These are phyloP conservation scores for Nautilus pompilius DNA, from an alignment of 1,140 invertebrate genomes.

Conservation along the genomic window DNA sequence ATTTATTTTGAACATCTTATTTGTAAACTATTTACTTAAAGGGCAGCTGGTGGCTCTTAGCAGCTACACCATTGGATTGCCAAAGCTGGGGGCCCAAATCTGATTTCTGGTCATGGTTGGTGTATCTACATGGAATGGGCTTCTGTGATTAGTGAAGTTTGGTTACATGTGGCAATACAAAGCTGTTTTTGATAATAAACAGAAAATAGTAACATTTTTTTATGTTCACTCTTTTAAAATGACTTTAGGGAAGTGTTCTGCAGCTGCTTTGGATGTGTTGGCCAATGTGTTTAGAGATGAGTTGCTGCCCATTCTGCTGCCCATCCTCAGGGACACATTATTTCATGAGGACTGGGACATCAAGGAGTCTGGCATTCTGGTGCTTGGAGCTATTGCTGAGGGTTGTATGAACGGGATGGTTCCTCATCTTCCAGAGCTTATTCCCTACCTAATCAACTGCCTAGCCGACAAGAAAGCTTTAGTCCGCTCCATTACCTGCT, in stretches of 20 bases:
- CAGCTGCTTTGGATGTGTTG: conserved; percentile 93
- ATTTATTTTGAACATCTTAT: too few relatives aligned
- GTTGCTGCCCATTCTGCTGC: conserved; percentile 87
- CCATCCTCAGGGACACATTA: conserved; percentile 94
- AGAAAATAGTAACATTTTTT: too few relatives aligned
- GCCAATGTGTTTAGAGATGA: conserved; percentile 97
- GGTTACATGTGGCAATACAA: too few relatives aligned
- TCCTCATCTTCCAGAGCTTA: conserved; percentile 89
- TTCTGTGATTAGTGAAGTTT: too few relatives aligned
- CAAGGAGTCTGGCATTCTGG: conserved; percentile 93
- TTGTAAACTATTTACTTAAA: too few relatives aligned
- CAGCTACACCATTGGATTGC: too few relatives aligned
- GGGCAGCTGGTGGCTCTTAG: too few relatives aligned
- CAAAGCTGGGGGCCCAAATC: too few relatives aligned
- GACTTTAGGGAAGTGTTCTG: conserved; percentile 93
- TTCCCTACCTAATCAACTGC: conserved; percentile 92
- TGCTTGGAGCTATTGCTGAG: conserved; percentile 97
- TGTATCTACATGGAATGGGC: too few relatives aligned
- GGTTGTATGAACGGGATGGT: conserved; percentile 98
- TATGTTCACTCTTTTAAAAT: too few relatives aligned
- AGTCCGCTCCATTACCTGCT: conserved; percentile 97
- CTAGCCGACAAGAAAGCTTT: conserved; percentile 93
- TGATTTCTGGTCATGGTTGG: too few relatives aligned
- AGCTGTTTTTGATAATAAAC: too few relatives aligned
- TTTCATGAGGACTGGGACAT: conserved; percentile 96